Percentiles rank a stretch among this genome's conserved stretches.
Conservation (phyloP, 92 coral and sea anemone species). For the Porites rus region DNA sequence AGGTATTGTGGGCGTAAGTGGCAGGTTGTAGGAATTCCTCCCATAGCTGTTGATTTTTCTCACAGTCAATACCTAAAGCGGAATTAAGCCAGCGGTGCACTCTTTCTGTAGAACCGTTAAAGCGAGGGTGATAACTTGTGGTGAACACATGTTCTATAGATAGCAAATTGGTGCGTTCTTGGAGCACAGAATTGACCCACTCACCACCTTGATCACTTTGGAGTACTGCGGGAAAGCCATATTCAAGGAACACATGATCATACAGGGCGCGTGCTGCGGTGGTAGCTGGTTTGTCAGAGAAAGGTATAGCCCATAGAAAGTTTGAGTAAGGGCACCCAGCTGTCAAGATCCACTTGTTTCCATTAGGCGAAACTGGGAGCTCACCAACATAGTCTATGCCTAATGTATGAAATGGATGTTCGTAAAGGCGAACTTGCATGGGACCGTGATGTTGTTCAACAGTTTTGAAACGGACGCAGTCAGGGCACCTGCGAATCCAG, state of each 20-base stretch:
- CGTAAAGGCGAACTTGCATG: constrained; percentile 64
- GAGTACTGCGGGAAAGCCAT: constrained; percentile 49
- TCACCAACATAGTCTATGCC: constrained; percentile 54
- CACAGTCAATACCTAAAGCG: constrained; percentile 62
- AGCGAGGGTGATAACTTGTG: constrained; percentile 58
- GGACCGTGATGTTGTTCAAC: constrained; percentile 58
- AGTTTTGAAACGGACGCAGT: constrained; percentile 48
- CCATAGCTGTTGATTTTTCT: constrained; percentile 60
- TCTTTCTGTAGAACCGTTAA: constrained; percentile 65
- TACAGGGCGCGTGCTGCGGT: constrained; percentile 58
- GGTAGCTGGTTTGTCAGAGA: constrained; percentile 56
- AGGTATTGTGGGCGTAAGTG: constrained; percentile 48
- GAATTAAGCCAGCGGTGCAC: constrained; percentile 69
- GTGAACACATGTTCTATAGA: constrained; percentile 65
- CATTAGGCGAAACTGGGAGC: constrained; percentile 41
- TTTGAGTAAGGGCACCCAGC: constrained; percentile 56
- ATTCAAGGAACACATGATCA: constrained; percentile 36
- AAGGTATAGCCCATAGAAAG: constrained; percentile 61
- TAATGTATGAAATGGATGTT: constrained; percentile 61
- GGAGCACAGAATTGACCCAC: constrained; percentile 59
- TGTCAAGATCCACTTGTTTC: constrained; percentile 63
- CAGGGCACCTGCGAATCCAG: constrained; percentile 70
- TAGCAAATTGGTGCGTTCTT: constrained; percentile 43
- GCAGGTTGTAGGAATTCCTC: constrained; percentile 72
- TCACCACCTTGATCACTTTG: constrained; percentile 73